Conservation (phyloP, 2,797 vertebrate species). For the Mormyrus hasselquistii region DNA sequence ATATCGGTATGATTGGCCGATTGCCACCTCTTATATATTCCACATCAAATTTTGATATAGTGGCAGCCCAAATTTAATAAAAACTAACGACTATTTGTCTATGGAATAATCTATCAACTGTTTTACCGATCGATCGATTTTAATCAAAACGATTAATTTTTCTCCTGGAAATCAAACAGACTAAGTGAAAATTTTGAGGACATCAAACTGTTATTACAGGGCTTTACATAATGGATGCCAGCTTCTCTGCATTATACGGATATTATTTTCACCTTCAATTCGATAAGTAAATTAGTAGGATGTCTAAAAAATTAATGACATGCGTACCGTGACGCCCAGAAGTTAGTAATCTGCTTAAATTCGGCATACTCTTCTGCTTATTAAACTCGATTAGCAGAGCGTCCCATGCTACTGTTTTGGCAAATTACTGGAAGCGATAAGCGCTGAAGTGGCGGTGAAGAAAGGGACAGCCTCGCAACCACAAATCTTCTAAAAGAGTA, state of each 20-base stretch:
- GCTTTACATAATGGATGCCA: no score
- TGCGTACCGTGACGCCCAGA: no score
- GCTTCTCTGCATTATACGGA: no score
- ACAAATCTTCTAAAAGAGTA: not conserved
- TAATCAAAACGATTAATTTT: no score
- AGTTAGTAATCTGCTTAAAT: not conserved
- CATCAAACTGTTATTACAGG: not conserved
- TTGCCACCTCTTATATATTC: not conserved
- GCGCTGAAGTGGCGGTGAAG: not conserved
- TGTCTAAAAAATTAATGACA: no score
- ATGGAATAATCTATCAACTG: no score
- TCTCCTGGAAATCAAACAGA: not conserved
- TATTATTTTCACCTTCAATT: no score
- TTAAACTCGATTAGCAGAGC: not conserved
- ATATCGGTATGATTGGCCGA: not conserved
- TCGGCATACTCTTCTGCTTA: not conserved
- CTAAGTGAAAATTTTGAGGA: no score
- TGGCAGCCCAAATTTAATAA: no score
- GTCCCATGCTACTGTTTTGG: not conserved
- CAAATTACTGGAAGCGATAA: not conserved
- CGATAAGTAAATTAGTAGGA: no score
- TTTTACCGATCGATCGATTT: no score
- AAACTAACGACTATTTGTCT: no score
- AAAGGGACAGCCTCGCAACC: not conserved
- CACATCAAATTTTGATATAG: not conserved